phyloP scores from a whole-genome alignment of 2,113 vertebrate genomes.

The Phodopus roborovskii region DNA sequence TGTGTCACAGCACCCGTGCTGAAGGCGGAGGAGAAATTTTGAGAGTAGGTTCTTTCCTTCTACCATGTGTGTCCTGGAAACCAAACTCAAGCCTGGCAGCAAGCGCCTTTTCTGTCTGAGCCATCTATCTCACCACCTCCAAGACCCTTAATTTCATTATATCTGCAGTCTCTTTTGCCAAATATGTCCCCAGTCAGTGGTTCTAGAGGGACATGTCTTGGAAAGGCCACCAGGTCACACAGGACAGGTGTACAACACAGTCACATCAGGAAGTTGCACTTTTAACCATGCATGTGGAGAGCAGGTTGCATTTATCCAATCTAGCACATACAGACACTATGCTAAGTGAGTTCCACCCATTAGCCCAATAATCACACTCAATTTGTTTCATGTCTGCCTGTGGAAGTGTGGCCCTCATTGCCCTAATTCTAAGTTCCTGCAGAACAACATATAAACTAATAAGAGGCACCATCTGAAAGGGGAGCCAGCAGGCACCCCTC shows the following conservation, averaged over 20 bases:
- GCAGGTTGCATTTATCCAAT: fast-evolving
- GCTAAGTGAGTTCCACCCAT: background rate
- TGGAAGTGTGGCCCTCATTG: background rate
- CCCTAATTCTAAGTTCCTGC: background rate
- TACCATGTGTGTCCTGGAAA: background rate
- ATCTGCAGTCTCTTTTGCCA: background rate
- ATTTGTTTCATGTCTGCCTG: conserved; percentile 31
- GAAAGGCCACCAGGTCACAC: background rate
- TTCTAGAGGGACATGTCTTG: background rate
- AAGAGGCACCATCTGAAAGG: conserved; percentile 33
- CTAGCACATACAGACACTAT: fast-evolving
- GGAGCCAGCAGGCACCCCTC: background rate
- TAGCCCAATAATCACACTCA: background rate
- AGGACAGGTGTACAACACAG: fast-evolving
- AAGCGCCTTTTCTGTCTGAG: background rate
- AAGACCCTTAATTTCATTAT: background rate
- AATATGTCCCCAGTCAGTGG: background rate
- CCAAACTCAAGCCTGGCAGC: no score
- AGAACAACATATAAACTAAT: conserved; percentile 71
- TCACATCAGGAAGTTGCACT: background rate
- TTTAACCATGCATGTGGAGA: no score
- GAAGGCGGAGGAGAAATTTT: background rate
- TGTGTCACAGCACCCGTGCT: background rate
- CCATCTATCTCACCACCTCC: background rate
- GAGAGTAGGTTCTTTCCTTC: background rate